Percentiles rank a stretch among this genome's conserved stretches.
Conservation (phyloP, 2,888 invertebrate genomes). For the Xestia sexstrigata region DNA sequence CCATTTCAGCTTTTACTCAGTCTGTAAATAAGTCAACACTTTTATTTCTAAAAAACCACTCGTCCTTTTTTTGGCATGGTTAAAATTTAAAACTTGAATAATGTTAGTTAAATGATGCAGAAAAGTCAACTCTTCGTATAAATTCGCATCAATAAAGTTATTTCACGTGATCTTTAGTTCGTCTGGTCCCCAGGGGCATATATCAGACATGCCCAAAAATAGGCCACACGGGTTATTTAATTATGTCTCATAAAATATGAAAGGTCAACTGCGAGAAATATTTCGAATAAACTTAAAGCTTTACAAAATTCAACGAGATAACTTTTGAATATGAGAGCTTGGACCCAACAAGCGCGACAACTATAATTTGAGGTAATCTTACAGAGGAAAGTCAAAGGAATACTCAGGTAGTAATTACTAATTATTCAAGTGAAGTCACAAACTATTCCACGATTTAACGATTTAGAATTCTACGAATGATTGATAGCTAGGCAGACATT, state of each 20-base stretch:
- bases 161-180: conserved; percentile 71
- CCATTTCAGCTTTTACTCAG: neutral
- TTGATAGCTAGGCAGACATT: neutral
- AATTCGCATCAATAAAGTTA: conserved; percentile 51
- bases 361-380: neutral
- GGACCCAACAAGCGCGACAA: conserved; percentile 1
- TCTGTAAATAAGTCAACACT: neutral
- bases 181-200: conserved; percentile 64
- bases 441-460: neutral
- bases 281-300: conserved; percentile 27
- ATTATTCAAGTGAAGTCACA: neutral
- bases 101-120: neutral
- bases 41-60: neutral
- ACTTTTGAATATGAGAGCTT: conserved; percentile 14
- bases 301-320: conserved; percentile 18
- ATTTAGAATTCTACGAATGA: neutral
- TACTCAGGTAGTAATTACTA: neutral
- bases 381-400: neutral
- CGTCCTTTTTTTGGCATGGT: neutral
- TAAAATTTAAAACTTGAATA: neutral
- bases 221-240: conserved; percentile 52
- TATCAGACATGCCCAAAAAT: conserved; percentile 60
- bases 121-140: conserved; percentile 3
- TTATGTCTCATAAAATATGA: conserved; percentile 41
- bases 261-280: conserved; percentile 54